phyloP scores from a whole-genome alignment of 2,888 invertebrate genomes.

The Scaptomyza reducta region DNA sequence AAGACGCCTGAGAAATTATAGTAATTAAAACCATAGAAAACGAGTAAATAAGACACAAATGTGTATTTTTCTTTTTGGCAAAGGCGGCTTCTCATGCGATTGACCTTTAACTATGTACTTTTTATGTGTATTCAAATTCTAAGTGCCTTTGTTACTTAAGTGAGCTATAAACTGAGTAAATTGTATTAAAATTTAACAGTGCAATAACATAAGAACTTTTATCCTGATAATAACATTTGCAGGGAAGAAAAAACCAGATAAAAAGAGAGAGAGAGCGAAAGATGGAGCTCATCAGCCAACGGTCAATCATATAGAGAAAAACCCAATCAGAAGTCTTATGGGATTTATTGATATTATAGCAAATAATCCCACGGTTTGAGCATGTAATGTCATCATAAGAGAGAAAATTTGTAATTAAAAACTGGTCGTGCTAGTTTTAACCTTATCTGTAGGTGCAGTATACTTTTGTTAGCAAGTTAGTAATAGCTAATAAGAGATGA shows the following conservation, averaged over 20 bases:
- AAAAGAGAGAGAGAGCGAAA: background rate
- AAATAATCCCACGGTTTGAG: constrained; percentile 27
- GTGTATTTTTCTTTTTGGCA: constrained; percentile 53
- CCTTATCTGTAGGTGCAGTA: background rate
- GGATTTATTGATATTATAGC: background rate
- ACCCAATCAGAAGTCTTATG: background rate
- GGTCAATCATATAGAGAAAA: background rate
- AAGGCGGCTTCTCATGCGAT: constrained; percentile 9
- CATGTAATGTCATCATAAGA: constrained; percentile 2
- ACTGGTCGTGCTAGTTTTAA: constrained; percentile 12
- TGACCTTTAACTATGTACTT: constrained; percentile 34
- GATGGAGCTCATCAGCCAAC: no score
- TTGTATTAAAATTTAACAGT: no score
- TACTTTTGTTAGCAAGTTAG: background rate
- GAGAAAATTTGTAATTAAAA: constrained; percentile 26
- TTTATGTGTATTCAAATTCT: constrained; percentile 14
- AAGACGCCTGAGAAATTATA: constrained; percentile 65
- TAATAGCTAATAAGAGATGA: constrained; percentile 6
- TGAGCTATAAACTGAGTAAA: no score
- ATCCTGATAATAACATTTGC: background rate
- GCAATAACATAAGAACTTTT: background rate
- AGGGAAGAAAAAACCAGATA: background rate
- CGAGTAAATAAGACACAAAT: constrained; percentile 50
- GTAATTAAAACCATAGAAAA: constrained; percentile 73
- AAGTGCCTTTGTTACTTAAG: constrained; percentile 25